Evolutionary conservation across 2,797 vertebrate genomes (phyloP).

Genomic region (Diplodus sargus): DNA sequence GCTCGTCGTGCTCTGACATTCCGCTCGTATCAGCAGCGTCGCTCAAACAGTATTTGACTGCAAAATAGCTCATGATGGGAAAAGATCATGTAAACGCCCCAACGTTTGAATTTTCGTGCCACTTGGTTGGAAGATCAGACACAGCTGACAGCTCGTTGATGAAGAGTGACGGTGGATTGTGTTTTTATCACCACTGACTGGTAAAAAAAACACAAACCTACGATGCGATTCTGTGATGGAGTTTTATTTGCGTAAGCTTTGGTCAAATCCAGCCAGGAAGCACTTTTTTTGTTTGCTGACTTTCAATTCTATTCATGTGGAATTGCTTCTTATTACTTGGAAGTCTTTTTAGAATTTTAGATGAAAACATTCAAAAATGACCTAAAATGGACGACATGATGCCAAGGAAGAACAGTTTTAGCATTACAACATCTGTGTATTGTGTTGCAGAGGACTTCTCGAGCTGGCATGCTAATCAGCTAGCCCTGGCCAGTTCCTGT

Average conservation of each 20-base stretch:
- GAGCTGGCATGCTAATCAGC: too few species aligned
- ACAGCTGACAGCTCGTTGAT: not conserved
- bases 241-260: not conserved
- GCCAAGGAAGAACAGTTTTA: too few species aligned
- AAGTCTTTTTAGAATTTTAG: too few species aligned
- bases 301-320: too few species aligned
- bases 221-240: not conserved
- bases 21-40: not conserved
- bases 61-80: not conserved
- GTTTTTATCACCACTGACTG: not conserved
- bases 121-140: not conserved
- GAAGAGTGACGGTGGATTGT: not conserved
- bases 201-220: not conserved
- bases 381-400: too few species aligned
- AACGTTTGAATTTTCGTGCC: not conserved
- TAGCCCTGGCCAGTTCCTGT: too few species aligned
- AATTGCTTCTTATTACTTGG: too few species aligned
- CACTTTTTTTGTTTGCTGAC: too few species aligned
- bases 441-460: too few species aligned
- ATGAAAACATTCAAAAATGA: too few species aligned
- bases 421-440: too few species aligned
- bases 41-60: not conserved
- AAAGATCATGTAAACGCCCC: not conserved
- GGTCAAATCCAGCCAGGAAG: too few species aligned
- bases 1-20: constrained; percentile 12